These are phyloP conservation scores for Rhimphoctona megacephalus DNA, from an alignment of 2,888 invertebrate species.

Conservation along the genomic window DNA sequence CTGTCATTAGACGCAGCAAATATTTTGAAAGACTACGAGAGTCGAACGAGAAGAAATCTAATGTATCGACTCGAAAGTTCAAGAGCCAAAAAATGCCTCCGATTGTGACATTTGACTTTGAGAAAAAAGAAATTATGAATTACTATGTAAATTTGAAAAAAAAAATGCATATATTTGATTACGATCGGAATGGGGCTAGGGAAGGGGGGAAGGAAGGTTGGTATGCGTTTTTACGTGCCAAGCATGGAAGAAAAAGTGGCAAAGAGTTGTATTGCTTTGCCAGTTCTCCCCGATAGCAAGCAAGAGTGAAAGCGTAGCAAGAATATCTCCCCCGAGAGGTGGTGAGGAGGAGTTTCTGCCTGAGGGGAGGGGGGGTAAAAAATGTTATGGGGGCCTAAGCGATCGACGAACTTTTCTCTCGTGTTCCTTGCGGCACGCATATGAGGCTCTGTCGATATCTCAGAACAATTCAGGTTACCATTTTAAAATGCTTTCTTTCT, in stretches of 20 bases:
- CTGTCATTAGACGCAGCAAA: neutral
- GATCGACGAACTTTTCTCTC: conserved; percentile 64
- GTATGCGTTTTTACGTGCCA: conserved; percentile 43
- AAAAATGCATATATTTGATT: conserved; percentile 11
- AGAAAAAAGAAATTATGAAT: neutral
- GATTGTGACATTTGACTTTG: neutral
- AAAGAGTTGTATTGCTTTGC: conserved; percentile 36
- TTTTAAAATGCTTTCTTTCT: conserved; percentile 48
- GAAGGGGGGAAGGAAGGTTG: neutral
- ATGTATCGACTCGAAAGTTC: neutral
- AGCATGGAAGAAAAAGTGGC: conserved; percentile 27
- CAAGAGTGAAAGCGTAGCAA: conserved; percentile 73
- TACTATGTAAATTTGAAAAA: neutral
- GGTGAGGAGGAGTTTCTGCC: conserved; percentile 15
- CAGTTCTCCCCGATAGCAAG: conserved; percentile 42
- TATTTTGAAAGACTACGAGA: neutral
- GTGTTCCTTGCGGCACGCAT: conserved; percentile 46
- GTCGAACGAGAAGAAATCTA: neutral
- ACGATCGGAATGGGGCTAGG: neutral
- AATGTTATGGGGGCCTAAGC: conserved; percentile 57
- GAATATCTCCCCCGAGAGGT: conserved; percentile 60
- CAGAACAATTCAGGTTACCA: conserved; percentile 26
- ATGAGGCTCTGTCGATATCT: conserved; percentile 48
- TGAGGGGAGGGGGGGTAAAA: neutral
- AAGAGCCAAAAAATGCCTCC: neutral